These are phyloP conservation scores for Lepus americanus DNA, from an alignment of 2,113 vertebrate genomes.

Conservation along the genomic window DNA sequence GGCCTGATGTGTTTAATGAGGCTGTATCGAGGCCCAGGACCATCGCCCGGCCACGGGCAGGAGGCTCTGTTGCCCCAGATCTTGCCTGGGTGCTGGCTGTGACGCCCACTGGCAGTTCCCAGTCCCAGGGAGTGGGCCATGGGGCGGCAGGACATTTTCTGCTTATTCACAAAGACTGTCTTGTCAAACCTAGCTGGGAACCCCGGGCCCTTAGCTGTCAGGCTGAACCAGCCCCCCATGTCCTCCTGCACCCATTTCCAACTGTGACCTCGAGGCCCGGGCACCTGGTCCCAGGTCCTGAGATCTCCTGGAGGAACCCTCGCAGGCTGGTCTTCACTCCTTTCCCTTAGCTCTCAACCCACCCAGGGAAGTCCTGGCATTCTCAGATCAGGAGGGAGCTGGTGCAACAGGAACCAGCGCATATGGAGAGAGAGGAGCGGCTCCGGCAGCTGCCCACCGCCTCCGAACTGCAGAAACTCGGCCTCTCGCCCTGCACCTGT, in stretches of 20 bases:
- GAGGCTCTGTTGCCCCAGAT: background rate
- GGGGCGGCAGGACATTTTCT: background rate
- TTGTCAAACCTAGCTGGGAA: background rate
- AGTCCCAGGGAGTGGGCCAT: background rate
- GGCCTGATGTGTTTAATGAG: constrained; percentile 36
- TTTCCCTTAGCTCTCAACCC: background rate
- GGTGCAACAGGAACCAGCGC: background rate
- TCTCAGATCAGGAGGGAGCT: background rate
- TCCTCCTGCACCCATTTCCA: background rate
- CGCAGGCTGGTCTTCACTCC: background rate
- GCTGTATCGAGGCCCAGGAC: constrained; percentile 62
- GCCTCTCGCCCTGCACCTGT: background rate
- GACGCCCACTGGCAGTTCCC: background rate
- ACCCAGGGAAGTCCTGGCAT: background rate
- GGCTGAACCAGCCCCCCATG: background rate
- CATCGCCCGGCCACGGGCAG: background rate
- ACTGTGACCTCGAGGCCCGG: background rate
- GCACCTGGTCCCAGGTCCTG: background rate
- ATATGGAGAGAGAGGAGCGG: background rate
- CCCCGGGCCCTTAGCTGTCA: background rate
- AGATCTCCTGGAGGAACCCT: background rate
- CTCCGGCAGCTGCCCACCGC: background rate
- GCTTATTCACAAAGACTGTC: background rate
- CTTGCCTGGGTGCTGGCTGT: background rate
- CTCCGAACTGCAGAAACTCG: background rate